Base-by-base conservation (phyloP, 2,888 invertebrate species). In the Rhingia rostrata region DNA sequence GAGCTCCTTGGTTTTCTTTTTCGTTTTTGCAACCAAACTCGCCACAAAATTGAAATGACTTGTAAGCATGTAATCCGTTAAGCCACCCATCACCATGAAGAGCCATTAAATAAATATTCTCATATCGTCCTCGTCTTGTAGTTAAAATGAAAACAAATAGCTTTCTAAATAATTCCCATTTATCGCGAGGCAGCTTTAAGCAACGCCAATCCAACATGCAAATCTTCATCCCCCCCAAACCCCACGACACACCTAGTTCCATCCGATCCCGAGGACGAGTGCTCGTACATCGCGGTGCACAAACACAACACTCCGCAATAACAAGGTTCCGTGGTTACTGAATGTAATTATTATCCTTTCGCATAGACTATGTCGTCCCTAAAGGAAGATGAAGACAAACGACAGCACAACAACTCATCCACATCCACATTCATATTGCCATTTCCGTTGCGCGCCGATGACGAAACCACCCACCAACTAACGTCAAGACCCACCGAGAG, bases 121-220 rank as follows among this genome's bases (percentile, higher is more conserved):
- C 64, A 5, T 58, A 56, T 60, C 43, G 67, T 56, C 66, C 51
- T 41, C 3, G 32, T 3, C 10, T 12, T 14, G 10, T 7, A 6
- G 7, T 9, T 9, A 22, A 54, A 77, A 64, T 70, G 41, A 56
- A 84, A 80, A 74, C 64, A 84, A 84, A 84, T 61, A 64, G 32
- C 51, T 22, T 54, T 75, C 43, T 66, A 37, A 75, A 80, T 63
- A 75, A 84, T 61, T 80, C 74, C 22, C 73, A 80, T 74, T 74
- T 64, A 45, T 43, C 33, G 39, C 43, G 35, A 33, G 14, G 49
- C 53, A 70, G 51, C 22, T 10, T 22, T 22, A 22, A 74, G 43
- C 70, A 47, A 32, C 30, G 32, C 51, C 70, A 70, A 80, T 80
- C 60, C 64, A 43, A 70, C 64, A 80, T 80, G 80, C 74, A 80